Evolutionary conservation across 1,140 invertebrate genomes (phyloP).

Genomic region (Megalopta genalis): DNA sequence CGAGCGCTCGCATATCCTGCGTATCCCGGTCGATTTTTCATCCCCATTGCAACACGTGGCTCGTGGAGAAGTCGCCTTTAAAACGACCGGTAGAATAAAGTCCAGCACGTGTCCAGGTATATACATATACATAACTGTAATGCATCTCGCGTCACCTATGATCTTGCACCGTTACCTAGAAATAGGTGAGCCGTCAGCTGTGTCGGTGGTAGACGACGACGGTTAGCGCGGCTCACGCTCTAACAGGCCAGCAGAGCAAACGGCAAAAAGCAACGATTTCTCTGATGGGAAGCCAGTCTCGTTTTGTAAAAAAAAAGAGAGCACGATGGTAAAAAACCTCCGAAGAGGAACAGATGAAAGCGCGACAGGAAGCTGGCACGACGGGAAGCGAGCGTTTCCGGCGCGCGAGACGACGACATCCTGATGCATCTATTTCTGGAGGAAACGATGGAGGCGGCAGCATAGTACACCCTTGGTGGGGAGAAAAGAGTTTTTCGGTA

Average conservation of each 20-base stretch:
- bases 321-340: background rate
- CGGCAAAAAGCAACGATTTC: background rate
- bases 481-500: slow-evolving; percentile 10
- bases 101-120: slow-evolving; percentile 3
- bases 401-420: slow-evolving; percentile 47
- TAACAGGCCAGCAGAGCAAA: background rate
- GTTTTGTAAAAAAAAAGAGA: background rate
- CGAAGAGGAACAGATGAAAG: slow-evolving; percentile 12
- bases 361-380: slow-evolving; percentile 49
- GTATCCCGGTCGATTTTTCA: background rate
- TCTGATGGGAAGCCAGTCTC: background rate
- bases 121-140: slow-evolving; percentile 56
- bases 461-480: background rate
- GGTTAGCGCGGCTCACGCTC: no score
- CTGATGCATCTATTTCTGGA: slow-evolving; percentile 52
- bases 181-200: slow-evolving; percentile 45
- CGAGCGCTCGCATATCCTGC: background rate
- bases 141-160: slow-evolving; percentile 67
- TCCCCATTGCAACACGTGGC: background rate
- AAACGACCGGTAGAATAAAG: slow-evolving; percentile 22
- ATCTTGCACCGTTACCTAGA: slow-evolving; percentile 65
- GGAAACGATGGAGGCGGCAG: background rate
- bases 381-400: slow-evolving; percentile 63
- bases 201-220: background rate
- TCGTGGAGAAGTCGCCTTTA: slow-evolving; percentile 1